Conservation (phyloP, 2,113 vertebrate species). For the Candoia aspera region DNA sequence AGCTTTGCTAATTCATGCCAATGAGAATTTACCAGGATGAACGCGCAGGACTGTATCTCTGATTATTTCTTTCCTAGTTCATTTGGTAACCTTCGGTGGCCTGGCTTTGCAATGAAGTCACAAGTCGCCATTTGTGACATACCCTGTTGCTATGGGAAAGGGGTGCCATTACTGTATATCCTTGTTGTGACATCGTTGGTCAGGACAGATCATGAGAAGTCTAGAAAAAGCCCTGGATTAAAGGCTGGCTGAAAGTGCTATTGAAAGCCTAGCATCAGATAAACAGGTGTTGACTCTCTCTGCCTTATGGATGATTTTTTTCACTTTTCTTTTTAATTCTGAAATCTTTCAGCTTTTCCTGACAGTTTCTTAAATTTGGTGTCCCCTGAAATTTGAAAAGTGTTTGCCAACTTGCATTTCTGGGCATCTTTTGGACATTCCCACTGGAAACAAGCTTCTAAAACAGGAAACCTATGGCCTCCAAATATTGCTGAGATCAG, state of each 20-base stretch:
- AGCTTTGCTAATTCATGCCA: background rate
- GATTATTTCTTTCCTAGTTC: background rate
- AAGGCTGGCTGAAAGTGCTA: background rate
- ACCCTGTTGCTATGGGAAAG: slow-evolving; percentile 43
- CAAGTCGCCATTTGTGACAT: slow-evolving; percentile 48
- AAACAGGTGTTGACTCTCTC: background rate
- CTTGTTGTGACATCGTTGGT: slow-evolving; percentile 12
- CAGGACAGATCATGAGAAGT: background rate
- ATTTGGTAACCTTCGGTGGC: background rate
- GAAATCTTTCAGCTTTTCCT: background rate
- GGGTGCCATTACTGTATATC: background rate
- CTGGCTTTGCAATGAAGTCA: slow-evolving; percentile 42
- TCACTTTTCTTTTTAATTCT: background rate
- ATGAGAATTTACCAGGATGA: background rate
- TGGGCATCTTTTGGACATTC: background rate
- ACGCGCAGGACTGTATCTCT: background rate
- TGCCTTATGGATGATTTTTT: background rate
- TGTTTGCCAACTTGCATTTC: background rate
- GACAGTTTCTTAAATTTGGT: background rate
- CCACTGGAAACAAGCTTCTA: background rate
- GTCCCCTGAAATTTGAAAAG: background rate
- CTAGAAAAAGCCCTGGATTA: slow-evolving; percentile 8
- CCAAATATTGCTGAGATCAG: too few species aligned
- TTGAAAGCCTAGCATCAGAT: slow-evolving; percentile 6
- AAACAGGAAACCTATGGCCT: background rate